Percentiles rank a stretch among this genome's conserved stretches.
These are phyloP conservation scores for Eretmocerus hayati DNA, from an alignment of 2,888 invertebrate species.

Conservation along the genomic window DNA sequence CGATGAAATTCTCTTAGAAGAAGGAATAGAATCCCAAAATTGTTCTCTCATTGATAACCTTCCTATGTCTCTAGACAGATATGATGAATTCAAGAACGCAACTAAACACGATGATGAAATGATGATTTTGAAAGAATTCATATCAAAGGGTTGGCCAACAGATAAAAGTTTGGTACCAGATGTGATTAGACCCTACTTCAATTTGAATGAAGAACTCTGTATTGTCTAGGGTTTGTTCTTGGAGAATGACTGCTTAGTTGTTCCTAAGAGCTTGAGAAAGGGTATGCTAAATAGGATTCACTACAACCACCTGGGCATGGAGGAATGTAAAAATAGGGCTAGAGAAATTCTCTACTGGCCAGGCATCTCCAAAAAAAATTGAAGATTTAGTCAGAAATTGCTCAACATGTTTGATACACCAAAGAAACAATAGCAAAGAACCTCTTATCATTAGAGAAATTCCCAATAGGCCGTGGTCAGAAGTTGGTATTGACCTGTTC, in stretches of 20 bases:
- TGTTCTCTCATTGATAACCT: slow-evolving; percentile 11
- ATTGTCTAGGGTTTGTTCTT: slow-evolving; percentile 21
- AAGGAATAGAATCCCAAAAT: slow-evolving; percentile 14
- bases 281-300: slow-evolving; percentile 27
- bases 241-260: slow-evolving; percentile 21
- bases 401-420: slow-evolving; percentile 19
- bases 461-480: slow-evolving; percentile 8
- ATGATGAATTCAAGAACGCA: slow-evolving; percentile 7
- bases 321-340: slow-evolving; percentile 26
- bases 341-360: slow-evolving; percentile 28
- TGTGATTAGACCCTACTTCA: slow-evolving; percentile 5
- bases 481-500: slow-evolving; percentile 11
- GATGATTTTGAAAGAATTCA: slow-evolving; percentile 23
- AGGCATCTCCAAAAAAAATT: slow-evolving; percentile 25
- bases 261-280: slow-evolving; percentile 21
- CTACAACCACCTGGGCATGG: slow-evolving; percentile 28
- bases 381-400: slow-evolving; percentile 25
- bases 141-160: slow-evolving; percentile 16
- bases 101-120: slow-evolving; percentile 23
- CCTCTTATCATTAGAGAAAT: slow-evolving; percentile 3
- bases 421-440: slow-evolving; percentile 8
- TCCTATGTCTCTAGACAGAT: slow-evolving; percentile 11
- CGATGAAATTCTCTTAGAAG: slow-evolving; percentile 5
- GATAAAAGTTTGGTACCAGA: background rate
- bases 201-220: slow-evolving; percentile 13